Evolutionary conservation across 1,140 invertebrate species (phyloP).

Genomic region (Battus philenor): DNA sequence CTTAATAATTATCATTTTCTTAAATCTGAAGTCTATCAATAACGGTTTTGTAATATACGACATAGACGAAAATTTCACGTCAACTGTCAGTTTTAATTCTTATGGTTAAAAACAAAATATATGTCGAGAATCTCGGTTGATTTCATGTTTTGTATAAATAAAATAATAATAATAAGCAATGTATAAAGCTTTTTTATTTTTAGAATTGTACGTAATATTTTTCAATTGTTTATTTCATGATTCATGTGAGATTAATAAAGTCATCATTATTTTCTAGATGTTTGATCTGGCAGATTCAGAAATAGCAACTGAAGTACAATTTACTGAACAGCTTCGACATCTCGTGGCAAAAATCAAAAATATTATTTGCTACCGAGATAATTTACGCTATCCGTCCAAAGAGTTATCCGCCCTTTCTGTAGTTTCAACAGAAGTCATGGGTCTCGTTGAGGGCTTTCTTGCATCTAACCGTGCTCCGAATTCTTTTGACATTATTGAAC

Average conservation of each 20-base stretch:
- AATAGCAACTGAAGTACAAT: slow-evolving; percentile 70
- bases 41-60: not conserved
- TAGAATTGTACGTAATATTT: too few relatives aligned
- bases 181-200: too few relatives aligned
- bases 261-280: slow-evolving; percentile 55
- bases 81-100: not conserved
- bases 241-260: too few relatives aligned
- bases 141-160: too few relatives aligned
- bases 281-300: slow-evolving; percentile 70
- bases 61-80: not conserved
- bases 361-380: slow-evolving; percentile 58
- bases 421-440: slow-evolving; percentile 68
- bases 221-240: too few relatives aligned
- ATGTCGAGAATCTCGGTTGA: too few relatives aligned
- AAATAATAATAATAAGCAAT: too few relatives aligned
- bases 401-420: slow-evolving; percentile 64
- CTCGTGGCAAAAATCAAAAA: slow-evolving; percentile 69
- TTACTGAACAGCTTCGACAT: slow-evolving; percentile 64
- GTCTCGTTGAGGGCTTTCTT: slow-evolving; percentile 66
- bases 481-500: slow-evolving; percentile 65
- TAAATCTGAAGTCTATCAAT: not conserved
- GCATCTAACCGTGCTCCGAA: slow-evolving; percentile 65
- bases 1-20: not conserved
- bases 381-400: slow-evolving; percentile 58
- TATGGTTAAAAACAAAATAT: not conserved